Conservation (phyloP, 2,113 vertebrate genomes). For the Salvator merianae region DNA sequence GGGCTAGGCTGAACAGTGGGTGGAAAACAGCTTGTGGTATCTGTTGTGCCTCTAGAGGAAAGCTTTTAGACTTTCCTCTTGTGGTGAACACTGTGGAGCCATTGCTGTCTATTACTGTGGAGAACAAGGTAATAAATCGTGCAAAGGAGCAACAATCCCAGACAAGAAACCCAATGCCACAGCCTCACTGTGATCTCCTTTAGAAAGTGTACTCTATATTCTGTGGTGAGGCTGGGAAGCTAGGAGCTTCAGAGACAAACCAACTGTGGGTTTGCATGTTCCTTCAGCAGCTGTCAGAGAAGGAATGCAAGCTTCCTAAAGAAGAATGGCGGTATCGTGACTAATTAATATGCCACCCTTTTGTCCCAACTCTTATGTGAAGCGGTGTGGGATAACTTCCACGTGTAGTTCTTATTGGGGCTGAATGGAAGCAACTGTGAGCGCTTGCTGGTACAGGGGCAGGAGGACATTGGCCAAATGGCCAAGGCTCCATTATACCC, state of each 20-base stretch:
- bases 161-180: background rate
- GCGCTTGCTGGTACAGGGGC: too few species aligned
- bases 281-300: background rate
- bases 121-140: background rate
- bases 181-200: background rate
- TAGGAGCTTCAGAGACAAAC: background rate
- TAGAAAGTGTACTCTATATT: background rate
- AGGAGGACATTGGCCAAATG: too few species aligned
- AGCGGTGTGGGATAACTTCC: too few species aligned
- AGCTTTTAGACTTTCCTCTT: background rate
- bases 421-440: too few species aligned
- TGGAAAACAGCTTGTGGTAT: background rate
- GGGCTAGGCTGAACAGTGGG: background rate
- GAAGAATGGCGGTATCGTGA: background rate
- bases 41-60: background rate
- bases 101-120: background rate
- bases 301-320: background rate
- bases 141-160: background rate
- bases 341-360: too few species aligned
- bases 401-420: too few species aligned
- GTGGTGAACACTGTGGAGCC: background rate
- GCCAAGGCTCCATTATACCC: too few species aligned
- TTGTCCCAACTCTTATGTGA: too few species aligned
- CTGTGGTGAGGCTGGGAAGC: background rate
- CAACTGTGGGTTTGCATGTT: background rate